phyloP scores from a whole-genome alignment of 2,797 vertebrate species.

The Molothrus aeneus region DNA sequence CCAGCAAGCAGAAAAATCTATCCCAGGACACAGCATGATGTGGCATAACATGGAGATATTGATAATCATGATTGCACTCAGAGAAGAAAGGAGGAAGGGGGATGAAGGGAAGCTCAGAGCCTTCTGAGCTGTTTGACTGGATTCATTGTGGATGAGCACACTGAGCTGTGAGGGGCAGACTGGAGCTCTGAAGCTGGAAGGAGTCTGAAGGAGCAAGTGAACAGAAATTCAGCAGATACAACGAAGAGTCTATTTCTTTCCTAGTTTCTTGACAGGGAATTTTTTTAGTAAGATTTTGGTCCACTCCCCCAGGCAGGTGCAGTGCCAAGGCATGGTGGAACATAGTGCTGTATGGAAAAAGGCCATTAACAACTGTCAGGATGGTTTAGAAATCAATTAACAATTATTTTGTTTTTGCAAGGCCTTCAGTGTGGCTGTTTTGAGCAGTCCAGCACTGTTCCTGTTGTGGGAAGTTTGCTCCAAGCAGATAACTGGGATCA shows the following conservation, averaged over 20 bases:
- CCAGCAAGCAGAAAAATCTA: background rate
- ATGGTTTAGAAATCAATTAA: background rate
- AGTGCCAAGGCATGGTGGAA: background rate
- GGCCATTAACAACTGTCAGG: fast-evolving
- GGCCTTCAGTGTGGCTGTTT: background rate
- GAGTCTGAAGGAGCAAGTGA: background rate
- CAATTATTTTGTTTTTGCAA: background rate
- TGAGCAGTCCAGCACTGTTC: fast-evolving
- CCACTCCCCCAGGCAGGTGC: background rate
- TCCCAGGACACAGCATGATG: background rate
- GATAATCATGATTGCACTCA: background rate
- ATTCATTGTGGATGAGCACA: fast-evolving
- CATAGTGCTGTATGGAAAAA: fast-evolving
- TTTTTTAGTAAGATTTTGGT: background rate
- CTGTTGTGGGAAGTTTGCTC: background rate
- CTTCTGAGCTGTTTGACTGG: background rate
- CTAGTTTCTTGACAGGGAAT: background rate
- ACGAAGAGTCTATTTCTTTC: background rate
- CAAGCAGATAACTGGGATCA: background rate
- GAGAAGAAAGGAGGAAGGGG: background rate
- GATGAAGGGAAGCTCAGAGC: background rate
- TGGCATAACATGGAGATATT: background rate
- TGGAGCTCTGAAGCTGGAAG: background rate
- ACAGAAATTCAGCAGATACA: background rate
- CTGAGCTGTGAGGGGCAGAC: background rate